These are phyloP conservation scores for Hemitrygon akajei DNA, from an alignment of 2,797 vertebrate genomes.

Conservation along the genomic window DNA sequence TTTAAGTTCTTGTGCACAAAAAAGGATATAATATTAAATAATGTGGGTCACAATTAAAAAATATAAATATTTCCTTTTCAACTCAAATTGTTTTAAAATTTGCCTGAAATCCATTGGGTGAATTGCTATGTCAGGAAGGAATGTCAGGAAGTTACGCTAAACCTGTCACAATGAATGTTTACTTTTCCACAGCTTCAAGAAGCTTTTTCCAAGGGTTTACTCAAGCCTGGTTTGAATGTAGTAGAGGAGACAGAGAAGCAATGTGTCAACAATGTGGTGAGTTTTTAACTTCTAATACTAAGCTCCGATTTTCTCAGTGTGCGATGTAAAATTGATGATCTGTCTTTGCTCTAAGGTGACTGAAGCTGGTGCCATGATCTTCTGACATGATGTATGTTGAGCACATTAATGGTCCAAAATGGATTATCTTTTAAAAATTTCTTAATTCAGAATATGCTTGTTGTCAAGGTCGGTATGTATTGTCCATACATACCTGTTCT, in stretches of 20 bases:
- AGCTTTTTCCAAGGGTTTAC: constrained; percentile 71
- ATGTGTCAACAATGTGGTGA: constrained; percentile 72
- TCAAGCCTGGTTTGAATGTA: constrained; percentile 86
- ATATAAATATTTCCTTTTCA: not conserved
- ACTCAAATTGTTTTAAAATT: not conserved
- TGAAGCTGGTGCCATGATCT: not conserved
- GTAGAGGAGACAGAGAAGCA: constrained; percentile 63
- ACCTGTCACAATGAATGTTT: not conserved
- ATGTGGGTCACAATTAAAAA: not conserved
- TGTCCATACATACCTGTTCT: too few relatives aligned
- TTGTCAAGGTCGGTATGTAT: too few relatives aligned
- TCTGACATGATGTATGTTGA: not conserved
- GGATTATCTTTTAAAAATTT: not conserved
- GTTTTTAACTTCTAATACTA: constrained; percentile 43
- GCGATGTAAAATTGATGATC: not conserved
- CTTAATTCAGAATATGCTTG: too few relatives aligned
- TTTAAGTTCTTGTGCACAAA: not conserved
- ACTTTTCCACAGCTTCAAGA: constrained; percentile 71
- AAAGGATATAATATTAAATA: not conserved
- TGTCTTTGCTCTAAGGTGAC: not conserved
- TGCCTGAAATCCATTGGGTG: not conserved
- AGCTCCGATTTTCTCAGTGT: not conserved
- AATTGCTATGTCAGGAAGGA: not conserved
- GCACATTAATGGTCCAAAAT: not conserved
- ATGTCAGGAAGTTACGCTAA: constrained; percentile 24